Evolutionary conservation across 2,888 invertebrate species (phyloP).

Genomic region (Erpobdella octoculata): DNA sequence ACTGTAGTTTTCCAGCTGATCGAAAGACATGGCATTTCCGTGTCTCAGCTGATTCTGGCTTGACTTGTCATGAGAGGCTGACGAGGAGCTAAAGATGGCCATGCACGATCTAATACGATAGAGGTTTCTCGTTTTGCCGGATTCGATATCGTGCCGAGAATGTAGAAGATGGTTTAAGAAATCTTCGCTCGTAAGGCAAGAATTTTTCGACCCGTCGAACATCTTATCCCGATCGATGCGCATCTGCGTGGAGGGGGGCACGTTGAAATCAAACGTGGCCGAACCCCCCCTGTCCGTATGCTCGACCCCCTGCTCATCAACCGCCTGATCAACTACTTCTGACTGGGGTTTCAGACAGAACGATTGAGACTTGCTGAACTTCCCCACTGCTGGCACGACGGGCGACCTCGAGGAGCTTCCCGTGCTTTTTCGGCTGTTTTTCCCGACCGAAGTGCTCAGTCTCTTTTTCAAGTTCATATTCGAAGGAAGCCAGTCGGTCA

Average conservation of each 20-base stretch:
- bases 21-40: not conserved
- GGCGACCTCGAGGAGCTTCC: not conserved
- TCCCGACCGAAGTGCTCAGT: not conserved
- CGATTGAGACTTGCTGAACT: too few species aligned
- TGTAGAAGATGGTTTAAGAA: too few species aligned
- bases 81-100: not conserved
- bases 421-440: not conserved
- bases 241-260: not conserved
- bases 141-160: not conserved
- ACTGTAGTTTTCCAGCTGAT: not conserved
- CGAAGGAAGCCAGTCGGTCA: not conserved
- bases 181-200: not conserved
- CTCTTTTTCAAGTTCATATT: not conserved
- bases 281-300: too few species aligned
- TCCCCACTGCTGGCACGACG: too few species aligned
- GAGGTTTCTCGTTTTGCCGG: not conserved
- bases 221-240: not conserved
- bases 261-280: not conserved
- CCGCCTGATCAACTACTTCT: not conserved
- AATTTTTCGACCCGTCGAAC: not conserved
- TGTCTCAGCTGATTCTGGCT: not conserved
- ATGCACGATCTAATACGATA: not conserved
- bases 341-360: too few species aligned
- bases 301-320: too few species aligned
- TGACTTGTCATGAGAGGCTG: not conserved